Evolutionary conservation across 1,140 invertebrate species (phyloP), one percentile per base, ranked within the genome.

Genomic region (Wiebesia pumilae): DNA sequence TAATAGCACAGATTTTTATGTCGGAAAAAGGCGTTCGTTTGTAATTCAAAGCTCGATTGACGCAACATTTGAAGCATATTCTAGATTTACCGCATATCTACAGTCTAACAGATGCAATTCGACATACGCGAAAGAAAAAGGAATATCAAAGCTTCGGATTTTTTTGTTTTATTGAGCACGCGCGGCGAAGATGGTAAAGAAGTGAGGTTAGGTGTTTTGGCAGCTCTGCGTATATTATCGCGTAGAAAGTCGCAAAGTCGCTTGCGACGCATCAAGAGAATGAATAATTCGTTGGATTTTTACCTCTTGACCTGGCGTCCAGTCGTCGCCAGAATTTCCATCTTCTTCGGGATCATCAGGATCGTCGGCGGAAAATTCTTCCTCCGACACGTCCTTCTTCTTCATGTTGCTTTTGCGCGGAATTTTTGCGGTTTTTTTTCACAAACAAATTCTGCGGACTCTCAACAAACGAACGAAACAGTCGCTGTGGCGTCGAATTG

Each of bases 291-390:
- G 24, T 62, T 10, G 3, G 21, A 27, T 27, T 62, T 14, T 78
- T 35, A 91, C 83, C 88, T 89, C 92, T 38, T 90, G 87, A 69
- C 92, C 91, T 7, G 92, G 91, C 24, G 89, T 90, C 93, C 93
- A 94, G 43, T 94, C 93, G 82, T 94, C 94, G 35, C 93, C 93
- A 21, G 93, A 93, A 30, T 73, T 88, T 77, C 89, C 92, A 43
- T 91, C 93, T 86, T 91, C 93, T 87, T 94, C 93, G 21, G 93
- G 91, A 90, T 94, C 93, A 78, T 94, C 94, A 0, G 92, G 93
- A 86, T 94, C 93, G 79, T 94, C 94, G 4, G 91, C 93, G 30
- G 93, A 94, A 87, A 92, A 94, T 75, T 94, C 93, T 87, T 94
- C 93, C 88, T 94, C 94, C 89, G 93, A 93, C 67, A 92, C 93